A percentile compares a stretch with the other conserved stretches of the same genome.
These are phyloP conservation scores for Tachycineta bicolor DNA, from an alignment of 2,113 vertebrate species.

Conservation along the genomic window DNA sequence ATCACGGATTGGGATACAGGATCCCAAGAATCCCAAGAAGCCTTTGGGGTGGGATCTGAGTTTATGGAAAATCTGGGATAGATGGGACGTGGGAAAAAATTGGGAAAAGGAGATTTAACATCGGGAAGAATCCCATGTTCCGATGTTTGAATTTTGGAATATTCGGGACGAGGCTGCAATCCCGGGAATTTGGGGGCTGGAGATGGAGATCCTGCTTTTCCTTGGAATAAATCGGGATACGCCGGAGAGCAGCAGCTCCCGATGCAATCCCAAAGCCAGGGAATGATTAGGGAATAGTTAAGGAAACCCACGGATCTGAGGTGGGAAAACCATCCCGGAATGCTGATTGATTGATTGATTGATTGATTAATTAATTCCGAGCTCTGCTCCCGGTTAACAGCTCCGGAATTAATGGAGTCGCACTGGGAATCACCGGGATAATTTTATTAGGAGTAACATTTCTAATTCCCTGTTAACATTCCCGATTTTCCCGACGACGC, in stretches of 20 bases:
- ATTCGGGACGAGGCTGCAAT: not conserved
- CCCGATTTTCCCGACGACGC: not conserved
- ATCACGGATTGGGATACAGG: accelerated
- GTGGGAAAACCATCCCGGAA: constrained; percentile 3
- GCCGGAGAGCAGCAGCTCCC: not conserved
- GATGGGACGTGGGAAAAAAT: accelerated
- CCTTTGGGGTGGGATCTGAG: accelerated
- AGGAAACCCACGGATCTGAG: not conserved
- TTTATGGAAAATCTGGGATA: accelerated
- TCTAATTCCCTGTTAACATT: constrained; percentile 33
- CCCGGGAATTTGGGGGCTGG: not conserved
- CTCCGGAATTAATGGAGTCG: constrained; percentile 54
- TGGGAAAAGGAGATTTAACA: not conserved
- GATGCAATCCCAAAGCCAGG: not conserved
- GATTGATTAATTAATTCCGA: constrained; percentile 10
- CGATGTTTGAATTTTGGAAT: accelerated
- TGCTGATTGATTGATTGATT: constrained; percentile 1
- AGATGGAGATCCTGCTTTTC: accelerated
- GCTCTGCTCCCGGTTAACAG: constrained; percentile 53
- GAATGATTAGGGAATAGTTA: not conserved
- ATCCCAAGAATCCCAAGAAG: not conserved
- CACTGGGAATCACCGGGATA: not conserved
- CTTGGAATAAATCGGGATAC: accelerated
- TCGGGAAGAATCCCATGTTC: accelerated
- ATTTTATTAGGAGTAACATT: constrained; percentile 29